phyloP scores from a whole-genome alignment of 37 sponge, comb jelly and placozoan species.

The Halichondria panicea region DNA sequence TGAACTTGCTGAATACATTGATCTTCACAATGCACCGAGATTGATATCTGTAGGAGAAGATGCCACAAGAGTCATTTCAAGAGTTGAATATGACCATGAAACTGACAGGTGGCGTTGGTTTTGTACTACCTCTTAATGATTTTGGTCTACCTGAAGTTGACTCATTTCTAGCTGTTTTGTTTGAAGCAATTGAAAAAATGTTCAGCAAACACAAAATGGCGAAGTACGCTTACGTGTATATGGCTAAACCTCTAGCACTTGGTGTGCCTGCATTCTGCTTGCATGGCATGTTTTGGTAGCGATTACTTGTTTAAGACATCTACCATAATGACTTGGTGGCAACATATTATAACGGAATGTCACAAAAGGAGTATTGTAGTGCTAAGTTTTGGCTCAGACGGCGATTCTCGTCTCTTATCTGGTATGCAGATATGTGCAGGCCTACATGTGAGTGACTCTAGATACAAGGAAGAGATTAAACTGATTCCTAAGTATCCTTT shows the following conservation, averaged over 20 bases:
- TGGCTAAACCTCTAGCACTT: too few species aligned
- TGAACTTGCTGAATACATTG: slow-evolving; percentile 31
- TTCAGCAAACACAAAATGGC: slow-evolving; percentile 15
- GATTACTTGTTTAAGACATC: slow-evolving; percentile 30
- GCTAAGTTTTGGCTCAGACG: slow-evolving; percentile 40
- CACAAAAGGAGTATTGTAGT: slow-evolving; percentile 28
- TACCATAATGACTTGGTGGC: neutral
- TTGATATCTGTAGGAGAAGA: slow-evolving; percentile 48
- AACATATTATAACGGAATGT: too few species aligned
- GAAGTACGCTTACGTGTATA: slow-evolving; percentile 58
- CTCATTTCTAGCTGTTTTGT: too few species aligned
- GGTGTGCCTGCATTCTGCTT: slow-evolving; percentile 18
- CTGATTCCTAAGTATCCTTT: neutral
- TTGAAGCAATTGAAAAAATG: slow-evolving; percentile 26
- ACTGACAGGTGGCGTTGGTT: slow-evolving; percentile 55
- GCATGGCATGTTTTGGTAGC: slow-evolving; percentile 48
- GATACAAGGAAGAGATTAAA: too few species aligned
- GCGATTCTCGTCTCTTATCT: slow-evolving; percentile 34
- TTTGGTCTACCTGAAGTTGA: slow-evolving; percentile 13
- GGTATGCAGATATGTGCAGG: slow-evolving; percentile 27
- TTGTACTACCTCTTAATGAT: slow-evolving; percentile 29
- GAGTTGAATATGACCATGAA: slow-evolving; percentile 50
- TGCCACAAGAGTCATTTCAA: too few species aligned
- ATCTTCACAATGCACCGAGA: slow-evolving; percentile 18
- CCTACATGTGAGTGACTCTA: too few species aligned